Evolutionary conservation across 2,113 vertebrate species (phyloP), one percentile per base, ranked within the genome.

Genomic region (Cyprinodon variegatus): DNA sequence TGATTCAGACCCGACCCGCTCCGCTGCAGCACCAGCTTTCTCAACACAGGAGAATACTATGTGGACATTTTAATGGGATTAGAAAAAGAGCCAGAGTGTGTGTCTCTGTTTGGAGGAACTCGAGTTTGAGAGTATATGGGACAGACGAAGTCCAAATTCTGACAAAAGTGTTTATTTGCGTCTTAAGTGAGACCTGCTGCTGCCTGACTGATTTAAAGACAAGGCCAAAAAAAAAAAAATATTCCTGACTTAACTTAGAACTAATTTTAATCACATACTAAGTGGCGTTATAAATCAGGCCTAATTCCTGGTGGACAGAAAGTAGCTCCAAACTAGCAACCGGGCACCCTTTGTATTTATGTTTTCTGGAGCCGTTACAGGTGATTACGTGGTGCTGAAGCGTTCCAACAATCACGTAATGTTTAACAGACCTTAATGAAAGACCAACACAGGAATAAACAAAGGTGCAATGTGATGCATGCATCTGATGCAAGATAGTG

Each of bases 181-280:
- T 92, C 93, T 95, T 93, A 93, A 93, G 92, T 94, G 94, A 94
- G 93, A 95, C 89, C 88, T 84, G 92, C 94, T 93, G 79, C 78
- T 86, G 82, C 77, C 85, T 91, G 90, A 96, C 94, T 94, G 93
- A 95, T 91, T 94, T 80, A 86, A 84, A 93, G 82, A 65, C 8
- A 61, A 92, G 57, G 11, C 86, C 78, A 88, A 83, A 83, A 66
- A 79, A 64, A 64, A 66, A 75, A 79, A 62, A 66, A 76, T 81
- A 76, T 81, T 11, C 61, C 36, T n/a, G 39, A 53, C 66, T 41
- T 90, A 94, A 92, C 53, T 59, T 68, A 57, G 64, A 61, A 57
- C 60, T 41, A 61, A 57, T 68, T 68, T 62, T 38, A 57, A 68
- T 45, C 62, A 17, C 67, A 64, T 72, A 70, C 76, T 76, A 90